A percentile compares a stretch with the other conserved stretches of the same genome.
Evolutionary conservation across 2,797 vertebrate species (phyloP).

Genomic region (Gadopsis marmoratus): DNA sequence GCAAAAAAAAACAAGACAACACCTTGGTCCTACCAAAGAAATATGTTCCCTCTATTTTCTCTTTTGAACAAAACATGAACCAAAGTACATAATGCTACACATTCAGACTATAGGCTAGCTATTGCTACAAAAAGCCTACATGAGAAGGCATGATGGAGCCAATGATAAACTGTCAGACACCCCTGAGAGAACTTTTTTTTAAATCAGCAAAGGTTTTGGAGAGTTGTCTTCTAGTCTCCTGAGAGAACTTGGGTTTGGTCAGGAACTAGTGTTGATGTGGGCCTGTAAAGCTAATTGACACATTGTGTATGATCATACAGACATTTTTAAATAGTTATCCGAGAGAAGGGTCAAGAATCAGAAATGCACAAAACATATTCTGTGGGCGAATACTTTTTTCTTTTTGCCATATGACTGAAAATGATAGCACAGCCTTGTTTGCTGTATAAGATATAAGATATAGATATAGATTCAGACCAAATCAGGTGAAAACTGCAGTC

Average conservation of each 20-base stretch:
- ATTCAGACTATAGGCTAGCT: not conserved
- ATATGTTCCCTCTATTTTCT: not conserved
- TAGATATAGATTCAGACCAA: too few relatives aligned
- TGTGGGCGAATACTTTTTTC: constrained; percentile 1
- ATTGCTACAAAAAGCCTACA: not conserved
- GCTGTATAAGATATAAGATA: not conserved
- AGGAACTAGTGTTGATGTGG: not conserved
- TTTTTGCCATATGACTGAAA: constrained; percentile 33
- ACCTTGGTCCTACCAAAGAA: not conserved
- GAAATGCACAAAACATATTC: constrained; percentile 22
- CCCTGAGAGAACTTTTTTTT: not conserved
- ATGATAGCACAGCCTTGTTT: constrained; percentile 36
- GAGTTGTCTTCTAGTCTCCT: not conserved
- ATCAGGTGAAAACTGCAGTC: too few relatives aligned
- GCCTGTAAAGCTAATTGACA: not conserved
- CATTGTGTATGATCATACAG: not conserved
- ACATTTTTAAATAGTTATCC: not conserved
- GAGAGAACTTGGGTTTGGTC: not conserved
- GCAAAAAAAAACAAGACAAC: constrained; percentile 5
- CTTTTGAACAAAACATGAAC: constrained; percentile 5
- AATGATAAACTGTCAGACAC: not conserved
- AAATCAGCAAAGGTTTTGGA: not conserved
- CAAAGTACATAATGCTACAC: not conserved
- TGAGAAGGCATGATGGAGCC: not conserved
- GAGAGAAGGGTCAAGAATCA: constrained; percentile 5